Percentiles rank a stretch among this genome's conserved stretches.
Evolutionary conservation across 2,888 invertebrate species (phyloP).

Genomic region (Charanyca ferruginea): DNA sequence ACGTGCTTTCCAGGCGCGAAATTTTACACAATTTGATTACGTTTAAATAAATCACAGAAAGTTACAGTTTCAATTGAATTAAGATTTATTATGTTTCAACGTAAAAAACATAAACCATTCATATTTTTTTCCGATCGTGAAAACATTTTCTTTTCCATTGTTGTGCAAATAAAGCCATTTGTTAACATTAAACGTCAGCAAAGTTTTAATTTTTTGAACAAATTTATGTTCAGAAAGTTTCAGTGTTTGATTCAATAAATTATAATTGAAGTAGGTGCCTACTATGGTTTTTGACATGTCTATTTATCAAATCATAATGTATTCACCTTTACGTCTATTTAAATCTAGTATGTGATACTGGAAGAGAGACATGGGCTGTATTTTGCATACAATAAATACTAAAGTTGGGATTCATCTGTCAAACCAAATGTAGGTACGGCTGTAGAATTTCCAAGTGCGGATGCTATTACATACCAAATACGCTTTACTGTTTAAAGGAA

Average conservation of each 20-base stretch:
- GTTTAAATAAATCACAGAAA: conserved; percentile 11
- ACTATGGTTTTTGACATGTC: neutral
- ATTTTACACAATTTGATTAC: neutral
- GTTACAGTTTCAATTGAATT: conserved; percentile 8
- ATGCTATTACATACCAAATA: conserved; percentile 32
- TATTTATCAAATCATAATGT: neutral
- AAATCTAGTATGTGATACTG: neutral
- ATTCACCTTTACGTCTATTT: neutral
- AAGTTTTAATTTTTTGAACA: conserved; percentile 11
- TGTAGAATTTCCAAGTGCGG: conserved; percentile 18
- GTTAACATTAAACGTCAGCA: conserved; percentile 13
- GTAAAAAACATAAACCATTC: neutral
- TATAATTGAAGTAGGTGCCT: neutral
- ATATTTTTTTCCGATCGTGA: conserved; percentile 8
- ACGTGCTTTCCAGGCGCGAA: too few relatives aligned
- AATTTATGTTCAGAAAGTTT: conserved; percentile 5
- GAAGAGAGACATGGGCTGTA: conserved; percentile 12
- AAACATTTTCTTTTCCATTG: neutral
- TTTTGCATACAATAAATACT: conserved; percentile 50
- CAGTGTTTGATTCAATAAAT: neutral
- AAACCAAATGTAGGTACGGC: conserved; percentile 12
- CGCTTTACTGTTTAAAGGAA: conserved; percentile 27
- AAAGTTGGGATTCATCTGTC: conserved; percentile 48
- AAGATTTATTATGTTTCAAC: conserved; percentile 11
- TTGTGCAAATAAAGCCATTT: conserved; percentile 10